Evolutionary conservation across 2,113 vertebrate genomes (phyloP).

Genomic region (Columba janthina): DNA sequence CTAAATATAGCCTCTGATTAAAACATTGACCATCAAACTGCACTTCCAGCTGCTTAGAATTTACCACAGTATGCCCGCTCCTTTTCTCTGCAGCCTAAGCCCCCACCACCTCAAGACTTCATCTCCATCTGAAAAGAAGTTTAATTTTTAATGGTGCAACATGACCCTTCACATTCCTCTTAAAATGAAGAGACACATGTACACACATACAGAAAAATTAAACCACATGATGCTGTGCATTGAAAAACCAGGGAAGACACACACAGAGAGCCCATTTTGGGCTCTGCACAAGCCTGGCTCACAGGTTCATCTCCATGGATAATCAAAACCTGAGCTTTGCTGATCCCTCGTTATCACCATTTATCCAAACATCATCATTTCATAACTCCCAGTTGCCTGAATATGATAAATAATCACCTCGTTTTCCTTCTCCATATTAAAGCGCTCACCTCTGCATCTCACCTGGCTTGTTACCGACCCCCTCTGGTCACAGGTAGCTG

Average conservation of each 20-base stretch:
- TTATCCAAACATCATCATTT: background rate
- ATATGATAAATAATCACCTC: background rate
- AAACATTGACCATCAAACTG: background rate
- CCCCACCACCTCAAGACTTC: background rate
- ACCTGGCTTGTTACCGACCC: background rate
- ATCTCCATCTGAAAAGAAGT: background rate
- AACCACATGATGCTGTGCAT: rapidly evolving
- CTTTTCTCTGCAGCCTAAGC: background rate
- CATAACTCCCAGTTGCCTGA: background rate
- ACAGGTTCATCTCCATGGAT: background rate
- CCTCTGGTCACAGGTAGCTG: background rate
- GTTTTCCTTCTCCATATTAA: background rate
- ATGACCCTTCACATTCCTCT: background rate
- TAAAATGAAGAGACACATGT: background rate
- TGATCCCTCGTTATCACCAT: background rate
- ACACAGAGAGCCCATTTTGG: background rate
- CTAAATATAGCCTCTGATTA: background rate
- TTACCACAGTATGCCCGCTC: background rate
- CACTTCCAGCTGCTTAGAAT: background rate
- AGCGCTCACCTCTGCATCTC: background rate
- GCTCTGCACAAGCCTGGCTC: background rate
- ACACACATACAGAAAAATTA: background rate
- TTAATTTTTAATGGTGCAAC: conserved; percentile 15
- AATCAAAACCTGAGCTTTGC: background rate
- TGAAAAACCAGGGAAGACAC: background rate